phyloP scores from a whole-genome alignment of 2,113 vertebrate genomes.

The Tupaia chinensis region DNA sequence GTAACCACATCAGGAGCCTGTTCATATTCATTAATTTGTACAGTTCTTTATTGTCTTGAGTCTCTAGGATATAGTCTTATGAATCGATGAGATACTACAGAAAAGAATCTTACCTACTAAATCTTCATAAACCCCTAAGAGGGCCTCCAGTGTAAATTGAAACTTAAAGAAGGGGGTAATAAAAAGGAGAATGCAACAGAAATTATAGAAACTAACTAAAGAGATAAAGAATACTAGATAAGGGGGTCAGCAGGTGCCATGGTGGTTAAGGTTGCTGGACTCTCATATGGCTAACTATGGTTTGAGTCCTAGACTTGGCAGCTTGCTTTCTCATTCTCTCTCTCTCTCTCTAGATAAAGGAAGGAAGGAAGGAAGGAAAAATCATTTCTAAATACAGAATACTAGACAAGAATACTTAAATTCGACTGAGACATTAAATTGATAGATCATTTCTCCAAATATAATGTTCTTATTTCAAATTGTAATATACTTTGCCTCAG shows the following conservation, averaged over 20 bases:
- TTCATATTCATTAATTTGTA: conserved; percentile 53
- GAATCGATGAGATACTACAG: neutral
- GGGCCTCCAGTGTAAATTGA: neutral
- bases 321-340: no score
- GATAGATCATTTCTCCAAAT: neutral
- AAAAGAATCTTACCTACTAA: conserved; percentile 8
- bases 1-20: neutral
- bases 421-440: conserved; percentile 24
- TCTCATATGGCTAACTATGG: no score
- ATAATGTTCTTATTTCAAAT: neutral
- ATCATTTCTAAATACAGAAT: neutral
- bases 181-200: neutral
- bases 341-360: no score
- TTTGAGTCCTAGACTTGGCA: no score
- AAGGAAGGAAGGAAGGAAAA: neutral
- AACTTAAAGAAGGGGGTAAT: conserved; percentile 11
- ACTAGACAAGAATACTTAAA: neutral
- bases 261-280: no score
- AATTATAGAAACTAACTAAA: conserved; percentile 10
- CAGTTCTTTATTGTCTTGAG: conserved; percentile 20
- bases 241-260: neutral
- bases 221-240: neutral
- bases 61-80: neutral
- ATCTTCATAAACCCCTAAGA: neutral
- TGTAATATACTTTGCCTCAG: neutral